Evolutionary conservation across 1,140 invertebrate genomes (phyloP).

Genomic region (Potamilus streckersoni): DNA sequence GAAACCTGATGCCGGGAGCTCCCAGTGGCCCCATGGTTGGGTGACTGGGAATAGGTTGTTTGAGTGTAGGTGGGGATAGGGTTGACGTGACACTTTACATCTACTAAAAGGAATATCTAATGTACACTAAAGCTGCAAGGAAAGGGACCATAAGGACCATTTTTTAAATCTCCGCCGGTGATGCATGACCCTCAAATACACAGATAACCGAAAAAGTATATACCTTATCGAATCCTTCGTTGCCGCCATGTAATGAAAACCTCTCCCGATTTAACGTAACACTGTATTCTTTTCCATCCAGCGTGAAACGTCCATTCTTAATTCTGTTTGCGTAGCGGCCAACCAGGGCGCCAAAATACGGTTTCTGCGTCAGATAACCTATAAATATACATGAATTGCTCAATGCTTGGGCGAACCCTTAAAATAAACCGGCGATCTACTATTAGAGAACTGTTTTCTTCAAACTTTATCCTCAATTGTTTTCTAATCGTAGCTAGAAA

Average conservation of each 20-base stretch:
- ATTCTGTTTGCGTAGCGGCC: conserved; percentile 73
- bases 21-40: no score
- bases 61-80: no score
- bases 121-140: no score
- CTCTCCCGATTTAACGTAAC: conserved; percentile 78
- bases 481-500: background rate
- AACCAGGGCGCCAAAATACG: conserved; percentile 46
- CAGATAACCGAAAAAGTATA: no score
- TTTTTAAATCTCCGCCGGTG: no score
- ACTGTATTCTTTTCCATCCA: conserved; percentile 80
- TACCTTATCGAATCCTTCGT: conserved; percentile 87
- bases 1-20: no score
- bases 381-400: background rate
- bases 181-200: no score
- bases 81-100: no score
- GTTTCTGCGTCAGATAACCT: conserved; percentile 60
- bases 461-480: background rate
- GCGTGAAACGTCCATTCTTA: conserved; percentile 74
- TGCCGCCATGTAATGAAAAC: conserved; percentile 88
- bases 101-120: no score
- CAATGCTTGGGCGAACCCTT: background rate
- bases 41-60: no score
- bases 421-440: conserved; percentile 10
- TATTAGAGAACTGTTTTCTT: conserved; percentile 4
- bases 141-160: no score